Percentiles rank a stretch among this genome's conserved stretches.
phyloP scores from a whole-genome alignment of 1,140 invertebrate species.

The Heliconius melpomene region DNA sequence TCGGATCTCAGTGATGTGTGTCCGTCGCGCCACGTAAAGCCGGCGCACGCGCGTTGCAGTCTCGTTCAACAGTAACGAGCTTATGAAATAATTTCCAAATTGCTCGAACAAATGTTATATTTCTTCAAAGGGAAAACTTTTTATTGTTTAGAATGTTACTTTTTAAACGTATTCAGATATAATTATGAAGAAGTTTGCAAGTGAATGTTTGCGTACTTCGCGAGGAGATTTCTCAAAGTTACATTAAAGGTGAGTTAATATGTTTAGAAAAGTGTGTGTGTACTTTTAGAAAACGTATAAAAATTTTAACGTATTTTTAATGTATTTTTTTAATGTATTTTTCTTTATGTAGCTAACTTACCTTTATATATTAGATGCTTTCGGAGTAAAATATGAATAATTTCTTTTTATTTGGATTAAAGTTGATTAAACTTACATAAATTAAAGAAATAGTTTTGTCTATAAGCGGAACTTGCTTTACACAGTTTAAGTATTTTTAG shows the following conservation, averaged over 20 bases:
- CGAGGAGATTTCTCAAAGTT: neutral
- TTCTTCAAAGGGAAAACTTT: slow-evolving; percentile 20
- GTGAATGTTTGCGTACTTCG: neutral
- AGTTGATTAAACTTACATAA: no score
- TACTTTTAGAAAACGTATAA: no score
- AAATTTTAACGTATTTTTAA: no score
- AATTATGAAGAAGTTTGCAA: slow-evolving; percentile 1
- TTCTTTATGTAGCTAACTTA: no score
- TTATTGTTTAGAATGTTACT: slow-evolving; percentile 18
- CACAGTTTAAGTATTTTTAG: no score
- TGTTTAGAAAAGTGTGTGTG: neutral
- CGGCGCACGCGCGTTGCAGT: neutral
- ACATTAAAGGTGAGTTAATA: neutral
- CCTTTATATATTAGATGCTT: no score
- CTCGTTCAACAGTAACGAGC: slow-evolving; percentile 5
- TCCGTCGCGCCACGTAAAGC: neutral
- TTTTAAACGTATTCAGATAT: slow-evolving; percentile 8
- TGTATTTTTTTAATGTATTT: no score
- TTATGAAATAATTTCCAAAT: slow-evolving; percentile 22
- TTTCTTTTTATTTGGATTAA: no score
- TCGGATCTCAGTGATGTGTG: no score
- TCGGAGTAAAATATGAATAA: no score
- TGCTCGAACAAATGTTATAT: slow-evolving; percentile 13
- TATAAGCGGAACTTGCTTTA: no score
- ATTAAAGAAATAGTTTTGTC: no score